Conservation (phyloP, 1,140 invertebrate genomes). For the Bombus waltoni region DNA sequence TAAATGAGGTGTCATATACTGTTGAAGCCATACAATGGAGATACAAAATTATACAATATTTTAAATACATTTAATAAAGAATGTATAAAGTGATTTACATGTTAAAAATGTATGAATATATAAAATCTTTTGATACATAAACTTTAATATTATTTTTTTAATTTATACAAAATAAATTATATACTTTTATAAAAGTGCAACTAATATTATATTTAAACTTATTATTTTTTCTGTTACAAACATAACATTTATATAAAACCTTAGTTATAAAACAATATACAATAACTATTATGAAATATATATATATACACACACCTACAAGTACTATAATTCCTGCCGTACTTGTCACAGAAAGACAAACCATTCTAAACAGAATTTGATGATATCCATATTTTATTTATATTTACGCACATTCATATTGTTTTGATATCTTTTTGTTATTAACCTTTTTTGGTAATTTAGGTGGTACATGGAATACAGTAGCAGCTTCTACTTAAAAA, state of each 20-base stretch:
- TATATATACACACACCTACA: background rate
- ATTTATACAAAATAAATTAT: background rate
- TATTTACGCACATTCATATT: background rate
- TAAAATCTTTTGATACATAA: background rate
- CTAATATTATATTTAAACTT: background rate
- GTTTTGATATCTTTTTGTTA: background rate
- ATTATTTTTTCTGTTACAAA: background rate
- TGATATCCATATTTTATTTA: background rate
- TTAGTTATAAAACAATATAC: background rate
- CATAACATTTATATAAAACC: background rate
- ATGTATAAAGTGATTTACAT: background rate
- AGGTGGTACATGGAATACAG: background rate
- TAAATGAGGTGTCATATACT: background rate
- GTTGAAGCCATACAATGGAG: background rate
- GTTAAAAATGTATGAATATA: background rate
- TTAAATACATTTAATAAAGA: background rate
- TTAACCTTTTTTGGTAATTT: background rate
- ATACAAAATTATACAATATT: background rate
- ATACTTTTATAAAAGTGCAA: background rate
- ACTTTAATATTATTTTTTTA: background rate
- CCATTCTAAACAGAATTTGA: background rate
- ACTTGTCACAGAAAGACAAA: background rate
- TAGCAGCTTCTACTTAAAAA: conserved; percentile 7
- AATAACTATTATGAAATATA: background rate
- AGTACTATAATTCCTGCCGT: background rate